Conservation (phyloP, 1,140 invertebrate species). For the Coptotermes formosanus region DNA sequence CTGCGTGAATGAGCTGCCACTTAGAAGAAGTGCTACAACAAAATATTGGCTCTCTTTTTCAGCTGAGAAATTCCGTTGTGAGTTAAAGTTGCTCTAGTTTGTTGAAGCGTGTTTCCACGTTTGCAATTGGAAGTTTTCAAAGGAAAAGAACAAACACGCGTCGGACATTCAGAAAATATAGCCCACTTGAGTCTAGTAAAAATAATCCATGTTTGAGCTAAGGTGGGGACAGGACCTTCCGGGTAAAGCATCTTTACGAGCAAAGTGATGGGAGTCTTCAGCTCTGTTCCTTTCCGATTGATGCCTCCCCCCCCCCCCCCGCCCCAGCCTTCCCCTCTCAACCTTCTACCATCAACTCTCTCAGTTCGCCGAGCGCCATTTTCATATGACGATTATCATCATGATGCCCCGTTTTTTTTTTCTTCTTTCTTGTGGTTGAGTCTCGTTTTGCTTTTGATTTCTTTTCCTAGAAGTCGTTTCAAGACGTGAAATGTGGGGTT, state of each 20-base stretch:
- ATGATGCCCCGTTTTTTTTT: background rate
- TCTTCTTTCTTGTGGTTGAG: background rate
- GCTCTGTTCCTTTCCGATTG: background rate
- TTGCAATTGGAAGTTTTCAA: background rate
- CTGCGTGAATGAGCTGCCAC: background rate
- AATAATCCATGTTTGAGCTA: background rate
- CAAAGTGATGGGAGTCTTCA: background rate
- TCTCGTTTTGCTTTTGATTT: conserved; percentile 19
- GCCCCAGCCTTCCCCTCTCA: too few species aligned
- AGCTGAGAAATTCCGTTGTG: background rate
- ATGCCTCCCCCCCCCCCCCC: background rate
- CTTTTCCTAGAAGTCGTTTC: conserved; percentile 15
- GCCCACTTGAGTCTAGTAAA: background rate
- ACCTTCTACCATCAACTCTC: too few species aligned
- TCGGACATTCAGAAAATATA: background rate
- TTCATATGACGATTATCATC: conserved; percentile 9
- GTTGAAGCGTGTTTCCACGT: background rate
- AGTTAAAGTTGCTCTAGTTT: background rate
- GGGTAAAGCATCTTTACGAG: background rate
- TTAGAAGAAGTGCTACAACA: background rate
- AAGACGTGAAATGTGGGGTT: background rate
- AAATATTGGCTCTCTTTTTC: background rate
- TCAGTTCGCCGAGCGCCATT: background rate
- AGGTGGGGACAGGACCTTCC: background rate
- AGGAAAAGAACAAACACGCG: background rate